phyloP scores from a whole-genome alignment of 2,888 invertebrate genomes.

The Mesorhabditis belari region DNA sequence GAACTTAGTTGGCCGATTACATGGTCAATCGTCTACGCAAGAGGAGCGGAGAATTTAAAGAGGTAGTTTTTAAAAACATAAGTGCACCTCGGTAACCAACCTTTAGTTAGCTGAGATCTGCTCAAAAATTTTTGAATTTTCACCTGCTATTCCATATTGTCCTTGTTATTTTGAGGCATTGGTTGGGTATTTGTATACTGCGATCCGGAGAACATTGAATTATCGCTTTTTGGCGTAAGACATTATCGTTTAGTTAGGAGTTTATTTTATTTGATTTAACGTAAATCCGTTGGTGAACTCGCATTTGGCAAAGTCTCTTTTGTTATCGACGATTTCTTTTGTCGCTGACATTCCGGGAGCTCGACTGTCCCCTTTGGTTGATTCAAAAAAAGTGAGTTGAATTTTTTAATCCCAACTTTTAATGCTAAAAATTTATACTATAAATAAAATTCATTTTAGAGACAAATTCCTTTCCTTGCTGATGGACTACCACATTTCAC shows the following conservation, averaged over 20 bases:
- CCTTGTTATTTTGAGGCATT: conserved; percentile 74
- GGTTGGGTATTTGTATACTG: conserved; percentile 56
- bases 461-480: conserved; percentile 10
- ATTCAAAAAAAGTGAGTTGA: conserved; percentile 1
- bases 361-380: conserved; percentile 64
- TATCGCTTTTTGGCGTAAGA: too few species aligned
- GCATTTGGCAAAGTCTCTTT: conserved; percentile 48
- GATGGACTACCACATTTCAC: conserved; percentile 71
- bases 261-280: too few species aligned
- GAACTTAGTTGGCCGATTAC: conserved; percentile 89
- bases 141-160: conserved; percentile 76
- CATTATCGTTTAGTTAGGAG: too few species aligned
- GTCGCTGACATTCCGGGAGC: conserved; percentile 71
- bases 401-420: neutral
- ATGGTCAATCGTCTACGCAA: conserved; percentile 63
- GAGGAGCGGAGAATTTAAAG: neutral
- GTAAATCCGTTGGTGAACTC: conserved; percentile 6
- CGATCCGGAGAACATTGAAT: conserved; percentile 23
- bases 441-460: too few species aligned
- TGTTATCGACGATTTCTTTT: conserved; percentile 80
- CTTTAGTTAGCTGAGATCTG: conserved; percentile 12
- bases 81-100: too few species aligned
- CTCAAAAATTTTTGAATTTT: conserved; percentile 59
- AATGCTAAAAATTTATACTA: neutral
- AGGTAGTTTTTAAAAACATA: too few species aligned